These are phyloP conservation scores for Myocastor coypus DNA, from an alignment of 2,113 vertebrate genomes.

Conservation along the genomic window DNA sequence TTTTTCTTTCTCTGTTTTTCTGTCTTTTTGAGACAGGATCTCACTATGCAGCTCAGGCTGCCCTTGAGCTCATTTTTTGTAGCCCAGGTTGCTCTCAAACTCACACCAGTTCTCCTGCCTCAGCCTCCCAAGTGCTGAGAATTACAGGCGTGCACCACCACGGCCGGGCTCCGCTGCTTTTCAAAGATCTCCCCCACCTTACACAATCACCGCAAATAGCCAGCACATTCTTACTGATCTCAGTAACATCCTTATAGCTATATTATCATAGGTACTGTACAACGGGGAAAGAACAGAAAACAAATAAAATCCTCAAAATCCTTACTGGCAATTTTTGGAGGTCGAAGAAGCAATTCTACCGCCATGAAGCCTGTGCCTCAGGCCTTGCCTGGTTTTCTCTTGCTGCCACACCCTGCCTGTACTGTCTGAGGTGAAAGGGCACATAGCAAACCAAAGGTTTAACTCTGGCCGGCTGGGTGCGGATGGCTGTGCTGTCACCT, in stretches of 20 bases:
- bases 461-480: background rate
- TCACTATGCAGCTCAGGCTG: too few species aligned
- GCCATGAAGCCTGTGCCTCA: background rate
- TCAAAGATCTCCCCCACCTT: background rate
- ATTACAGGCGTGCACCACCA: too few species aligned
- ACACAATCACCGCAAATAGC: background rate
- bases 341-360: background rate
- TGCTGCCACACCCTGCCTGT: background rate
- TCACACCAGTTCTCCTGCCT: too few species aligned
- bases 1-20: too few species aligned
- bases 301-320: background rate
- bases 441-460: background rate
- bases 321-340: background rate
- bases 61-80: too few species aligned
- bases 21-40: too few species aligned
- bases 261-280: background rate
- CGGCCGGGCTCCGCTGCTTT: background rate
- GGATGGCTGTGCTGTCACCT: background rate
- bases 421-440: background rate
- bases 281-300: background rate
- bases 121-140: too few species aligned
- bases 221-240: background rate
- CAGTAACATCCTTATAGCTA: background rate
- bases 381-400: background rate
- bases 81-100: too few species aligned